Evolutionary conservation across 2,113 vertebrate genomes (phyloP).

Genomic region (Craseonycteris thonglongyai): DNA sequence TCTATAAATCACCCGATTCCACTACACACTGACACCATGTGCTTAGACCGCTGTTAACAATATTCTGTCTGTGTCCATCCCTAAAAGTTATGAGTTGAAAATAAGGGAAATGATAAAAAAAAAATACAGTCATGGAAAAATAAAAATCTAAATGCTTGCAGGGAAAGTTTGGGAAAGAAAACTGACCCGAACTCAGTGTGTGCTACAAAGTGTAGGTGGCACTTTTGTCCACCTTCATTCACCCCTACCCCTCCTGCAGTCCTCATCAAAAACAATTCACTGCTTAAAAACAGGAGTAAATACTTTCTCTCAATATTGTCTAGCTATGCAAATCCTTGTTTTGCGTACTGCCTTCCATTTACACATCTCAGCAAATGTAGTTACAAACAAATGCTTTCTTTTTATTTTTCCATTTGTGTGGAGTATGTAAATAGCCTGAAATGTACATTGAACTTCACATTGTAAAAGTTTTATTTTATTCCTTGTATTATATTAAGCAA

Average conservation of each 20-base stretch:
- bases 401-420: slow-evolving; percentile 67
- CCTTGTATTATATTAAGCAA: slow-evolving; percentile 96
- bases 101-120: slow-evolving; percentile 26
- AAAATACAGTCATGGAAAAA: neutral
- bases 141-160: neutral
- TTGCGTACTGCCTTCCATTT: slow-evolving; percentile 73
- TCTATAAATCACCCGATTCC: slow-evolving; percentile 34
- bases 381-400: slow-evolving; percentile 82
- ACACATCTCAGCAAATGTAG: slow-evolving; percentile 76
- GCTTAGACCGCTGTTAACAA: slow-evolving; percentile 7
- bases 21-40: neutral
- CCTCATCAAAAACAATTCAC: slow-evolving; percentile 68
- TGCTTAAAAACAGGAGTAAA: slow-evolving; percentile 56
- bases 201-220: slow-evolving; percentile 4
- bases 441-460: slow-evolving; percentile 96
- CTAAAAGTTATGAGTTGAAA: neutral
- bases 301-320: slow-evolving; percentile 73
- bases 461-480: slow-evolving; percentile 94
- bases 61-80: neutral
- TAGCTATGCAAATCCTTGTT: slow-evolving; percentile 83
- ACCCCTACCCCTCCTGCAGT: neutral
- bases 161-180: slow-evolving; percentile 30
- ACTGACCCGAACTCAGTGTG: neutral
- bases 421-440: slow-evolving; percentile 93
- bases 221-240: slow-evolving; percentile 28